Conservation (phyloP, 2,113 vertebrate genomes). For the Amphiprion ocellaris region DNA sequence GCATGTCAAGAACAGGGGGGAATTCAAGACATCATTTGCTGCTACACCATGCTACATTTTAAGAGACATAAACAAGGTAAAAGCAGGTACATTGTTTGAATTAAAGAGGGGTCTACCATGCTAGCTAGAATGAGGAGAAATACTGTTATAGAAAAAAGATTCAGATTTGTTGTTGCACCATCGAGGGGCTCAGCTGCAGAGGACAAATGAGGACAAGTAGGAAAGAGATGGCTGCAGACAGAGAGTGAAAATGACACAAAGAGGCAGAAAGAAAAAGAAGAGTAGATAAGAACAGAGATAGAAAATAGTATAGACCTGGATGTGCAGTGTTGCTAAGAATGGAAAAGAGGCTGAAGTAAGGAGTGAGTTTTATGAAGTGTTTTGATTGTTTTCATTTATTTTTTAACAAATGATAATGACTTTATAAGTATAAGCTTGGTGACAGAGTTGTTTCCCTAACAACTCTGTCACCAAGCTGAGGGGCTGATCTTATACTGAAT, state of each 20-base stretch:
- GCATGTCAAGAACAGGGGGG: slow-evolving; percentile 66
- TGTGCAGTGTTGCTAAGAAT: slow-evolving; percentile 16
- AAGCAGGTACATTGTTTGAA: slow-evolving; percentile 67
- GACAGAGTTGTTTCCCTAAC: neutral
- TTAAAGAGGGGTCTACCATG: slow-evolving; percentile 81
- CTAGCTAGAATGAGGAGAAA: slow-evolving; percentile 75
- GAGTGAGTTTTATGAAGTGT: neutral
- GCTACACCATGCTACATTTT: slow-evolving; percentile 83
- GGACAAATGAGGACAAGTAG: slow-evolving; percentile 25
- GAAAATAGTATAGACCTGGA: slow-evolving; percentile 19
- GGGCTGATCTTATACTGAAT: neutral
- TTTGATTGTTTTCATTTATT: neutral
- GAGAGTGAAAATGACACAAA: slow-evolving; percentile 45
- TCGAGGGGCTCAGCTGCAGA: slow-evolving; percentile 41
- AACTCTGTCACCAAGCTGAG: too few relatives aligned
- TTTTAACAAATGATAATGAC: neutral
- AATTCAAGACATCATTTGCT: slow-evolving; percentile 62
- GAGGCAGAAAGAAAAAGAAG: slow-evolving; percentile 15
- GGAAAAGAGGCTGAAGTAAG: neutral
- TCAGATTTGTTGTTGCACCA: slow-evolving; percentile 68
- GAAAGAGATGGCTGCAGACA: slow-evolving; percentile 19
- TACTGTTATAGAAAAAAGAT: slow-evolving; percentile 61
- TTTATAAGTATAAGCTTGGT: neutral
- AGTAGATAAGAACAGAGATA: neutral
- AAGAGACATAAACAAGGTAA: slow-evolving; percentile 60